phyloP scores from a whole-genome alignment of 2,797 vertebrate genomes.

The Tokudaia tokunoshimensis region DNA sequence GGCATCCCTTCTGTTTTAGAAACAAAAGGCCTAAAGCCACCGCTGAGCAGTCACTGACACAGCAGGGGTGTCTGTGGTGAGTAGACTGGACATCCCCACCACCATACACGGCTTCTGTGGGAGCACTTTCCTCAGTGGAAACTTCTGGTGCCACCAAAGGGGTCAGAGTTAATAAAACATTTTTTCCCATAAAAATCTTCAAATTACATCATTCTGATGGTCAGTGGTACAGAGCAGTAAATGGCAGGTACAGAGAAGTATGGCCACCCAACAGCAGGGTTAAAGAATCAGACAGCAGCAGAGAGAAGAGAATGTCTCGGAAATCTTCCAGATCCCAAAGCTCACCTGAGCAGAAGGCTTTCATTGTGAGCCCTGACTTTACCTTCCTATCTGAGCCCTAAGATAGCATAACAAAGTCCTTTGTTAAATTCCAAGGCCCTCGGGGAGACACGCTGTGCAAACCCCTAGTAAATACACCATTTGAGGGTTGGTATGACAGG shows the following conservation, averaged over 20 bases:
- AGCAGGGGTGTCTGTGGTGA: accelerated
- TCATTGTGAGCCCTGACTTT: accelerated
- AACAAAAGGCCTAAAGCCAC: background rate
- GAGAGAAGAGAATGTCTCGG: background rate
- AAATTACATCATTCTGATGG: background rate
- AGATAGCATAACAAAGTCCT: accelerated
- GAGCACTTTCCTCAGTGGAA: background rate
- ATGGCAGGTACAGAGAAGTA: background rate
- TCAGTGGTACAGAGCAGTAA: accelerated
- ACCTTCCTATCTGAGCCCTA: too few relatives aligned
- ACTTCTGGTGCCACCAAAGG: background rate
- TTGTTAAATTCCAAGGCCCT: accelerated
- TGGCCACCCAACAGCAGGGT: background rate
- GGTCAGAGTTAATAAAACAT: background rate
- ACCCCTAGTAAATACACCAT: background rate
- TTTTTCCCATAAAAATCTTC: background rate
- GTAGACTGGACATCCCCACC: accelerated
- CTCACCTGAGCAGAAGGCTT: background rate
- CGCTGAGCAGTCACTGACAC: accelerated
- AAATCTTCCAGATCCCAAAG: background rate
- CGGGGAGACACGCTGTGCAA: accelerated
- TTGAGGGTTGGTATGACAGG: background rate
- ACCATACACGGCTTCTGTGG: accelerated
- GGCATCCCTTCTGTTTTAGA: too few relatives aligned
- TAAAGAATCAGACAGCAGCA: background rate